Percentiles rank a stretch among this genome's conserved stretches.
These are phyloP conservation scores for Dolichoris vasculosae DNA, from an alignment of 1,140 invertebrate genomes.

Conservation along the genomic window DNA sequence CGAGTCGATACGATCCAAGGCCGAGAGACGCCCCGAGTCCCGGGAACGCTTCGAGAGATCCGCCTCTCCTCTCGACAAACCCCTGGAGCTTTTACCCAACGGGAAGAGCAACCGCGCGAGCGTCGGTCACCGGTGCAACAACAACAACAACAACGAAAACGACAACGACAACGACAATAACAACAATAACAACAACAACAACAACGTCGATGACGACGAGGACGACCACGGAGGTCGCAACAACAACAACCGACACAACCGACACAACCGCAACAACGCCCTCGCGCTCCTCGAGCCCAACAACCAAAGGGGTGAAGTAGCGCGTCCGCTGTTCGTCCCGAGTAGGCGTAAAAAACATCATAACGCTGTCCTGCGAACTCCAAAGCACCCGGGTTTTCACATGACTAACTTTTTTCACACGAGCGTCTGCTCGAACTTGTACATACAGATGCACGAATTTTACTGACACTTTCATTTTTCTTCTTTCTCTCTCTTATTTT, in stretches of 20 bases:
- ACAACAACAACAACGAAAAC: not conserved
- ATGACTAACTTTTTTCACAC: slow-evolving; percentile 67
- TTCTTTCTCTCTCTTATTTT: not conserved
- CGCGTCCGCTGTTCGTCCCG: slow-evolving; percentile 54
- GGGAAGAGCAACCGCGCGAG: not conserved
- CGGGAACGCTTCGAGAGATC: not conserved
- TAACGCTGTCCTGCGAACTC: slow-evolving; percentile 50
- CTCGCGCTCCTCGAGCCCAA: slow-evolving; percentile 63
- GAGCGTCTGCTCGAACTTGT: slow-evolving; percentile 64
- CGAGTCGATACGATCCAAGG: slow-evolving; percentile 72
- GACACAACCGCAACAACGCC: slow-evolving; percentile 31
- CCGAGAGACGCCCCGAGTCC: slow-evolving; percentile 55
- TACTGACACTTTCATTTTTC: slow-evolving; percentile 50
- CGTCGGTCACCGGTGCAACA: no score
- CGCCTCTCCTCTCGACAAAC: not conserved
- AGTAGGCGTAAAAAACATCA: slow-evolving; percentile 35
- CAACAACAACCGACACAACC: slow-evolving; percentile 4
- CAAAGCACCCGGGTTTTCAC: slow-evolving; percentile 64
- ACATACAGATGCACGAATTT: slow-evolving; percentile 68
- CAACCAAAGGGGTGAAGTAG: slow-evolving; percentile 67
- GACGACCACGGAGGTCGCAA: not conserved
- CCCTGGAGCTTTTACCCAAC: not conserved
- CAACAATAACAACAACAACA: not conserved
- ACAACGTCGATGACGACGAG: not conserved
- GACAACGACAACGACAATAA: not conserved